Percentiles rank a stretch among this genome's conserved stretches.
Conservation (phyloP, 92 coral and sea anemone species). For the Blastomussa wellsi region DNA sequence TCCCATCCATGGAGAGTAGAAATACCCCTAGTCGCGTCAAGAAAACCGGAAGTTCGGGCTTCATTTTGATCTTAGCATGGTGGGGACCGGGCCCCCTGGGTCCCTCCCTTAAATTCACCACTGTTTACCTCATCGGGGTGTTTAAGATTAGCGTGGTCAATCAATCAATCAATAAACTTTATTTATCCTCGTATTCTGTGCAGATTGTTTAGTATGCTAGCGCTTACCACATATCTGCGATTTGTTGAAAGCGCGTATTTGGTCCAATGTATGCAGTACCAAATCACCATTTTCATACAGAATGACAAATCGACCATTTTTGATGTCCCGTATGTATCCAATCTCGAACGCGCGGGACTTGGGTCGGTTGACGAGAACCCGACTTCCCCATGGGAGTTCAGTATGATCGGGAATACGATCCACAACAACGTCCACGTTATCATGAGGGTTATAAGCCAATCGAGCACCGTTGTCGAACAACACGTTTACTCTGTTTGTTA, state of each 20-base stretch:
- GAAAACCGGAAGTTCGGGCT: too few species aligned
- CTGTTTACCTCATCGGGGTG: too few species aligned
- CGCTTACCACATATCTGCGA: slow-evolving; percentile 74
- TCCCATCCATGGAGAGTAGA: too few species aligned
- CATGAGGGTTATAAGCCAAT: slow-evolving; percentile 58
- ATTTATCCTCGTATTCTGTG: too few species aligned
- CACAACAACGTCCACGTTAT: slow-evolving; percentile 59
- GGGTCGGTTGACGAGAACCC: slow-evolving; percentile 77
- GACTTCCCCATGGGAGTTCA: slow-evolving; percentile 72
- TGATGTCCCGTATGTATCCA: slow-evolving; percentile 80
- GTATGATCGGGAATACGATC: slow-evolving; percentile 71
- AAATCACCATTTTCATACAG: slow-evolving; percentile 78
- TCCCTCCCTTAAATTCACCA: too few species aligned
- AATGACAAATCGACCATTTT: slow-evolving; percentile 63
- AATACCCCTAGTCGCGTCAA: too few species aligned
- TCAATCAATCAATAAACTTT: too few species aligned
- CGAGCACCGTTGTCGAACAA: slow-evolving; percentile 75
- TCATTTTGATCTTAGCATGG: too few species aligned
- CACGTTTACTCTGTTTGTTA: slow-evolving; percentile 76
- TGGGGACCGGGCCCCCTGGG: too few species aligned
- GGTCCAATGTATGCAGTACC: slow-evolving; percentile 72
- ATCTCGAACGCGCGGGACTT: slow-evolving; percentile 83
- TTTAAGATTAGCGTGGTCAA: too few species aligned
- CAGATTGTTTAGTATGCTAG: too few species aligned
- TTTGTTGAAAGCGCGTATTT: slow-evolving; percentile 74